A percentile compares a stretch with the other conserved stretches of the same genome.
These are phyloP conservation scores for Ophiothrix spiculata DNA, from an alignment of 35 echinoderm and acorn worm genomes.

Conservation along the genomic window DNA sequence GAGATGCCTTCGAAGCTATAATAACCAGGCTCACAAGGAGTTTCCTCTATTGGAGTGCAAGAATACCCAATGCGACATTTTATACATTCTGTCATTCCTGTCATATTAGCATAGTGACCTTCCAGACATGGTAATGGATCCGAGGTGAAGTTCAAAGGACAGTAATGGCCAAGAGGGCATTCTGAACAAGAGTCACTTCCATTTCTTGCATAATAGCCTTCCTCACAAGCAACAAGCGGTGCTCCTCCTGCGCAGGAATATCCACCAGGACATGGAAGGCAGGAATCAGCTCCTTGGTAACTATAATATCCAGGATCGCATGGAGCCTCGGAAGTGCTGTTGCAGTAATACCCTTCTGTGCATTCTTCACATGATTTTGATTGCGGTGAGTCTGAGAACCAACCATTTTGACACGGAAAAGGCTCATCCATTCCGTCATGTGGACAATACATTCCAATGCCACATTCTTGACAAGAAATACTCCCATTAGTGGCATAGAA, in stretches of 20 bases:
- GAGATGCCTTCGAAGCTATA: conserved; percentile 57
- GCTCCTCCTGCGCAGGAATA: conserved; percentile 70
- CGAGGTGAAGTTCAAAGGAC: conserved; percentile 60
- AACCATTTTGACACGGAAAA: conserved; percentile 55
- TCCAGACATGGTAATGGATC: conserved; percentile 54
- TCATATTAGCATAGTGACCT: conserved; percentile 46
- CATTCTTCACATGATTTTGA: conserved; percentile 45
- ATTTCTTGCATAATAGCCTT: conserved; percentile 66
- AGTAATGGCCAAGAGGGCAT: conserved; percentile 78
- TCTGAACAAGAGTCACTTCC: conserved; percentile 63
- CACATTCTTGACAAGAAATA: conserved; percentile 57
- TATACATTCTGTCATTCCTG: conserved; percentile 35
- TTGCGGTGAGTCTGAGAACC: conserved; percentile 7
- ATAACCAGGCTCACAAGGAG: conserved; percentile 54
- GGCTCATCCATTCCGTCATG: conserved; percentile 50
- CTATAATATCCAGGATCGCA: conserved; percentile 76
- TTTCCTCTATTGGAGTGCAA: conserved; percentile 50
- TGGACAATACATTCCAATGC: conserved; percentile 76
- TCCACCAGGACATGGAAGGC: conserved; percentile 71
- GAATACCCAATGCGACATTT: conserved; percentile 66
- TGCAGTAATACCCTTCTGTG: conserved; percentile 71
- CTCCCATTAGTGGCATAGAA: conserved; percentile 81
- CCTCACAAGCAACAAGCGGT: conserved; percentile 32
- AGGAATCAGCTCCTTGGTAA: conserved; percentile 51
- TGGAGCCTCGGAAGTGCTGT: conserved; percentile 25